phyloP scores from a whole-genome alignment of 2,113 vertebrate genomes.

The Microcebus murinus region DNA sequence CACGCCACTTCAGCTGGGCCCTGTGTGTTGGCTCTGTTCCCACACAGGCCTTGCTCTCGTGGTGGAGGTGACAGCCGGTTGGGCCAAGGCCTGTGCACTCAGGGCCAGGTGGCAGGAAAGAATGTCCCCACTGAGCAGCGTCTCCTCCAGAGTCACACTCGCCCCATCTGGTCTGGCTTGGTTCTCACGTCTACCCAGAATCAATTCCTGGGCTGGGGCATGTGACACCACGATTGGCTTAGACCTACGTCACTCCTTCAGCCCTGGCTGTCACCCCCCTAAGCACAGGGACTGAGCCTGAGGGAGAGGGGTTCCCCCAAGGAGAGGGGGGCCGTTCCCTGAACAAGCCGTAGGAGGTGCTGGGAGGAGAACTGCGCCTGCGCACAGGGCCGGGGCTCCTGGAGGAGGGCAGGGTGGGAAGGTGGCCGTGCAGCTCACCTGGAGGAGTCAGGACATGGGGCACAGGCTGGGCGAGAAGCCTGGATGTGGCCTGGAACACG shows the following conservation, averaged over 20 bases:
- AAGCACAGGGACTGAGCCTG: neutral
- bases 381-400: neutral
- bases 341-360: neutral
- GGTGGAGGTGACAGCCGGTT: neutral
- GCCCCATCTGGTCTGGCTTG: neutral
- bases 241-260: neutral
- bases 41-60: neutral
- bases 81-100: too few relatives aligned
- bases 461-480: neutral
- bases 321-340: neutral
- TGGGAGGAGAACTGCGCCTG: neutral
- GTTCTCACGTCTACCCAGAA: neutral
- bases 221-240: neutral
- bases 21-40: neutral
- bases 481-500: neutral
- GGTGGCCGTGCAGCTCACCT: neutral
- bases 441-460: neutral
- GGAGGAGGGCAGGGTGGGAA: neutral
- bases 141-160: neutral
- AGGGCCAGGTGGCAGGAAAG: neutral
- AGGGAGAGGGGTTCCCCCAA: neutral
- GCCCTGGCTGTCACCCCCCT: neutral
- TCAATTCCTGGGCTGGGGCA: rapidly evolving
- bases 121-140: too few relatives aligned
- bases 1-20: neutral